Evolutionary conservation across 92 coral and sea anemone species (phyloP).

Genomic region (Siderastrea siderea): DNA sequence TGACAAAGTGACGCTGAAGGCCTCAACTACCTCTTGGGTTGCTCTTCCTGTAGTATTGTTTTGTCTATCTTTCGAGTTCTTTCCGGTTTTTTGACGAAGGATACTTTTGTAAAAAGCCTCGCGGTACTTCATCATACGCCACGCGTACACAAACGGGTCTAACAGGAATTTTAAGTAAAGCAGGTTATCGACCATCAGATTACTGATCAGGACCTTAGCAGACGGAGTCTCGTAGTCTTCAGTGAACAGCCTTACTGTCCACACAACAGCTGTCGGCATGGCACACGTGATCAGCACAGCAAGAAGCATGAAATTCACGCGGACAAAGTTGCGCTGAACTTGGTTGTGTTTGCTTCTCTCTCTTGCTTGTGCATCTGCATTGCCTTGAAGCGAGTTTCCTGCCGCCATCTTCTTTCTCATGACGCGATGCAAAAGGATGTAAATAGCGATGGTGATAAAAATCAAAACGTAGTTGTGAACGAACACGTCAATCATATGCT

Average conservation of each 20-base stretch:
- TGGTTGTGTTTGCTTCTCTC: neutral
- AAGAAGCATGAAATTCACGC: conserved; percentile 29
- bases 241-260: neutral
- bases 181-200: conserved; percentile 12
- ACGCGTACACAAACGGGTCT: conserved; percentile 38
- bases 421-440: neutral
- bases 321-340: conserved; percentile 29
- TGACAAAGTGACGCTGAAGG: neutral
- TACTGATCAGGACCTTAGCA: neutral
- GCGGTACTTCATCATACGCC: conserved; percentile 31
- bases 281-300: conserved; percentile 16
- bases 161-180: conserved; percentile 17
- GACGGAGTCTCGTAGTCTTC: neutral
- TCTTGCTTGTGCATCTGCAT: neutral
- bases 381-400: neutral
- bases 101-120: neutral
- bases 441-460: neutral
- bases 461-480: neutral
- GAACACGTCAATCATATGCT: neutral
- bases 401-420: conserved; percentile 18
- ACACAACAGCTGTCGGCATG: conserved; percentile 19
- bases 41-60: neutral
- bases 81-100: neutral
- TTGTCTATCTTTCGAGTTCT: neutral
- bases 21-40: neutral